phyloP scores from a whole-genome alignment of 2,797 vertebrate species.

The Enteromius radiatus region DNA sequence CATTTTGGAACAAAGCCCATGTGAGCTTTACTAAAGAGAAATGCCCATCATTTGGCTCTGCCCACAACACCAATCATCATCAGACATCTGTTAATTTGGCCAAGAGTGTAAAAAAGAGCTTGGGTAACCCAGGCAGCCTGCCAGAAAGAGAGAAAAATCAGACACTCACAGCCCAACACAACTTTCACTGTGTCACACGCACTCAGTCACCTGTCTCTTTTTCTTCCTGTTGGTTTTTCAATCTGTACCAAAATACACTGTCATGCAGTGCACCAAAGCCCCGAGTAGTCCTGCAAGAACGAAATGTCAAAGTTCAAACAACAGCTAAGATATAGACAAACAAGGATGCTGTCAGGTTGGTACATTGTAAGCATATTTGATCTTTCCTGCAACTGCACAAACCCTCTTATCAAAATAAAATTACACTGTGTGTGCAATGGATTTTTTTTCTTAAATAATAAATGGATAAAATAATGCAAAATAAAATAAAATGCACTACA shows the following conservation, averaged over 20 bases:
- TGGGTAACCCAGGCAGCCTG: background rate
- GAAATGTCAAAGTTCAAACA: conserved; percentile 5
- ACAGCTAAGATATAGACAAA: background rate
- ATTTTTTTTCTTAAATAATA: background rate
- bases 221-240: background rate
- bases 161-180: conserved; percentile 5
- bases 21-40: background rate
- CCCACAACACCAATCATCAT: conserved; percentile 9
- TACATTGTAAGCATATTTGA: background rate
- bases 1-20: background rate
- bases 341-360: background rate
- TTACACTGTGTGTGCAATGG: background rate
- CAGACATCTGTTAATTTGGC: conserved; percentile 9
- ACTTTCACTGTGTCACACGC: conserved; percentile 1
- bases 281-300: background rate
- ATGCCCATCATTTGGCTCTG: background rate
- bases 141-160: background rate
- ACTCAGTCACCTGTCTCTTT: background rate
- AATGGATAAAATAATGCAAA: background rate
- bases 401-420: background rate
- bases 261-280: background rate
- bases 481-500: background rate
- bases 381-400: background rate
- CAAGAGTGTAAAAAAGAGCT: conserved; percentile 7
- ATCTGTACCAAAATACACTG: background rate